Evolutionary conservation across 2,797 vertebrate species (phyloP), one percentile per base, ranked within the genome.

Genomic region (Clarias laeviceps): DNA sequence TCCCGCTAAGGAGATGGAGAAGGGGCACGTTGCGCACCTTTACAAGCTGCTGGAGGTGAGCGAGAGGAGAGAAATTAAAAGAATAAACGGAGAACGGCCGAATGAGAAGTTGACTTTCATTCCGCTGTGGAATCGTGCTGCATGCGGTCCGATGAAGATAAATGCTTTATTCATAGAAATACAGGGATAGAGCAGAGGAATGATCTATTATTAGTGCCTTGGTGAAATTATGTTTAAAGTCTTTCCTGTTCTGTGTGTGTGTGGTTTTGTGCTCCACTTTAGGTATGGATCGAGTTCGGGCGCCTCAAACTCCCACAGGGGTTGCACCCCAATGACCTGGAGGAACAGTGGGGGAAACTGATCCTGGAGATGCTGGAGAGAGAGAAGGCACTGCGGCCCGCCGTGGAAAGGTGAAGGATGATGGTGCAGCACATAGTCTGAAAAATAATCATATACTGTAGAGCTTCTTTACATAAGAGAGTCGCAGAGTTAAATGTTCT

Each of bases 281-380:
- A 99, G 98, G 95, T 96, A 2, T 99, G 98, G 98, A 98, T 99
- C 80, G 98, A 99, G 90, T 99, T 99, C 87, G 98, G 98, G 32
- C 97, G 98, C 50, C 94, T 99, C 89, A 98, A 98, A 90, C 93
- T 99, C 88, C 97, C 98, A 84, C 96, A 96, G 90, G 97, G 97
- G 62, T 96, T 96, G 91, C 98, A 99, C 89, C 98, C 98, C 68
- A 99, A 99, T 0, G 95, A 99, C 27, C 94, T 99, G 87, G 98
- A 99, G 91, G 97, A 98, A 91, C 97, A 97, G 59, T 99, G 98
- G 98, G 98, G 97, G 32, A 99, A 98, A 89, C 97, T 99, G 87
- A 99, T 99, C 93, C 93, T 99, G 65, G 97, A 98, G 93, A 99
- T 99, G 98, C 93, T 99, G 91, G 98, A 99, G 89, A 95, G 97